Base-by-base conservation (phyloP, 2,797 vertebrate genomes). In the Nannoperca obscura region DNA sequence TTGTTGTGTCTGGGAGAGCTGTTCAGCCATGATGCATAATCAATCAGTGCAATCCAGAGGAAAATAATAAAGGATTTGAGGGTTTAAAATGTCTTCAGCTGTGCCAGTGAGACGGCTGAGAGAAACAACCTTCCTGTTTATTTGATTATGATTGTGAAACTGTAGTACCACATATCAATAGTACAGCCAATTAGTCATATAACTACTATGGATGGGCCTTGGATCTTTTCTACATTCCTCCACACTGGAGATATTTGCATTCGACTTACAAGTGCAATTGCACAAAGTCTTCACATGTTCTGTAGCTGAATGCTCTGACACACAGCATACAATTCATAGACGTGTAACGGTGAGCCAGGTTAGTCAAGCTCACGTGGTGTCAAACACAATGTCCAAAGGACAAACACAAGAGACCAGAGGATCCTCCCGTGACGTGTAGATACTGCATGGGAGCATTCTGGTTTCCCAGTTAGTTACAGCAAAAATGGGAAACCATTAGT, bases 1-100 rank as follows among this genome's bases (percentile, higher is more conserved):
- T 78, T 80, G 80, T 83, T 78, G 65, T 57, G 74, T 81, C 42
- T 27, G 47, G 55, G 42, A 32, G 47, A 66, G 52, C 9, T 42
- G 73, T 42, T 19, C 1, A 62, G 60, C 32, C 58, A 7, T 22
- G 82, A 77, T 60, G 71, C 71, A 78, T 63, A 67, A 69, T 49
- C 80, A 76, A 72, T 64, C 77, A 52, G 17, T 4, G 1, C 27
- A 22, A 40, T 58, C 42, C 59, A 32, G 38, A 77, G 0, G 46
- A 42, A 58, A 22, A 34, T 19, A 9, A 52, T 34, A 3, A 0
- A 5, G 36, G 60, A 9, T 10, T 34, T 0, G 15, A 76, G 65
- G 50, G 32, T 24, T 19, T 24, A 5, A 57, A 65, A 47, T 3
- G 22, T 22, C 40, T 55, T 42, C 49, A n/a, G 50, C 59, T 15